These are phyloP conservation scores for Condylura cristata DNA, from an alignment of 2,113 vertebrate species.

Conservation along the genomic window DNA sequence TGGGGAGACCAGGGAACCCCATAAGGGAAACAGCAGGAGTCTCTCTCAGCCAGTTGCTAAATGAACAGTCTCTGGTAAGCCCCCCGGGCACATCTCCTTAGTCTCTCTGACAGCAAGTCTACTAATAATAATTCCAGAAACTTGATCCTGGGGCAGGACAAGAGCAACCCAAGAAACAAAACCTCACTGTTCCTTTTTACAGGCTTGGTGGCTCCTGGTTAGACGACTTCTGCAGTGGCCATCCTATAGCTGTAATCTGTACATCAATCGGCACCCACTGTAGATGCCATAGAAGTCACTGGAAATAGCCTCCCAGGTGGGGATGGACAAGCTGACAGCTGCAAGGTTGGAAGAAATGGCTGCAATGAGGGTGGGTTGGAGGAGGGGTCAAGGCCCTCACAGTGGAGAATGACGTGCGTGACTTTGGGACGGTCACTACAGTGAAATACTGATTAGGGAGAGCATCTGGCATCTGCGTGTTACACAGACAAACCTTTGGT, in stretches of 20 bases:
- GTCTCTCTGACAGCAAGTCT: neutral
- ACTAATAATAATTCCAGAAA: neutral
- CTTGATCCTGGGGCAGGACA: neutral
- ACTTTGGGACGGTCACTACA: neutral
- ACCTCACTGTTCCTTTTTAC: too few species aligned
- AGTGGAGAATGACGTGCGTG: neutral
- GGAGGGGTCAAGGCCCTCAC: neutral
- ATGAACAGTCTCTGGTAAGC: neutral
- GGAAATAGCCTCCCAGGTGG: neutral
- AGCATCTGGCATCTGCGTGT: constrained; percentile 47
- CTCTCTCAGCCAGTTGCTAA: neutral
- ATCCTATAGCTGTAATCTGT: neutral
- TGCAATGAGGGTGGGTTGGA: neutral
- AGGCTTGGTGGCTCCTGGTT: too few species aligned
- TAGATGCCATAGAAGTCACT: neutral
- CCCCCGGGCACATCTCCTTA: neutral
- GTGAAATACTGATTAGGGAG: constrained; percentile 39
- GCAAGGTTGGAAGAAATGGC: neutral
- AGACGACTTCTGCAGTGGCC: neutral
- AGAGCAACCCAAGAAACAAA: too few species aligned
- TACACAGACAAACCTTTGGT: constrained; percentile 51
- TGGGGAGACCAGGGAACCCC: too few species aligned
- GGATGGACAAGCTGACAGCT: neutral
- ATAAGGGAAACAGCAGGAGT: too few species aligned
- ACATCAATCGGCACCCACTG: neutral